Percentiles rank a stretch among this genome's conserved stretches.
phyloP scores from a whole-genome alignment of 23 tunicate genomes.

The Oikopleura albicans region DNA sequence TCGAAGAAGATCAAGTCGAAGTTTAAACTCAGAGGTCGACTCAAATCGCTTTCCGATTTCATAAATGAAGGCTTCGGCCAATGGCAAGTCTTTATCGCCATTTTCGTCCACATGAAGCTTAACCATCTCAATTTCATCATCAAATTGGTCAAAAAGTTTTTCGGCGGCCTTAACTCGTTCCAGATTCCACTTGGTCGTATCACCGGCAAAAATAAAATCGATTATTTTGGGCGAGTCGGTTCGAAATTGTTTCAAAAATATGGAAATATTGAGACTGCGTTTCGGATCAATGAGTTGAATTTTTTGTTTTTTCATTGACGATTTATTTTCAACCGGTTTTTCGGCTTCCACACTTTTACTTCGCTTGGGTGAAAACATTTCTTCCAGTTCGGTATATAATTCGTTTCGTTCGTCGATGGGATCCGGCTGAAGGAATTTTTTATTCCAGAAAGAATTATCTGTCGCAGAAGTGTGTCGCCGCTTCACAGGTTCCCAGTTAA shows the following conservation, averaged over 20 bases:
- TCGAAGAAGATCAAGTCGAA: not conserved
- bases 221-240: slow-evolving; percentile 41
- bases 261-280: slow-evolving; percentile 54
- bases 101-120: not conserved
- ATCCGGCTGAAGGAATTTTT: not conserved
- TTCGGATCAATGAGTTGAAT: no score
- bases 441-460: not conserved
- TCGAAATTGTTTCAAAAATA: slow-evolving; percentile 64
- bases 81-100: not conserved
- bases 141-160: not conserved
- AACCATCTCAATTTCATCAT: not conserved
- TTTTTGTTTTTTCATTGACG: no score
- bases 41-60: not conserved
- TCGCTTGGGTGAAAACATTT: not conserved
- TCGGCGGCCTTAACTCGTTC: not conserved
- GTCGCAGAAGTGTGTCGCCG: not conserved
- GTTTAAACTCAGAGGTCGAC: not conserved
- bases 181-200: slow-evolving; percentile 23
- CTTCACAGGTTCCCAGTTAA: slow-evolving; percentile 1
- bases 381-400: not conserved
- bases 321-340: no score
- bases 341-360: no score
- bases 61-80: not conserved
- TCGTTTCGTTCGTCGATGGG: not conserved
- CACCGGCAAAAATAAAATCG: slow-evolving; percentile 24